These are phyloP conservation scores for Gallinago stenura DNA, from an alignment of 2,797 vertebrate species.

Conservation along the genomic window DNA sequence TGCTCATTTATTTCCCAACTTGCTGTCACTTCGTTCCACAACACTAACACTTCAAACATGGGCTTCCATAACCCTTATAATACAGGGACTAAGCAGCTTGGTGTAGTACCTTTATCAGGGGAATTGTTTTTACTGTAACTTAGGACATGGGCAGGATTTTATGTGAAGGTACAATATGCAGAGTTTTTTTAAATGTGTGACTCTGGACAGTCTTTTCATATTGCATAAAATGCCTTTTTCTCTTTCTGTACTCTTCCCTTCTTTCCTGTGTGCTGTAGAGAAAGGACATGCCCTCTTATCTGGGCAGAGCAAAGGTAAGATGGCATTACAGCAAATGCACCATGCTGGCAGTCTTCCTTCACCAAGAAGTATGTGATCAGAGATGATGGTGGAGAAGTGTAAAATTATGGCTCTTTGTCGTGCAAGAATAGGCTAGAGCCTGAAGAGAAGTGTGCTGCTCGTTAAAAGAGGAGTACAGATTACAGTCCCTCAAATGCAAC, in stretches of 20 bases:
- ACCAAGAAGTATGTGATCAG: not conserved
- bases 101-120: not conserved
- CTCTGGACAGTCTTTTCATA: not conserved
- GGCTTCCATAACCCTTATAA: not conserved
- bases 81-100: not conserved
- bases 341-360: not conserved
- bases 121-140: not conserved
- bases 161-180: not conserved
- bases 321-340: not conserved
- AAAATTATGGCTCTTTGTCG: not conserved
- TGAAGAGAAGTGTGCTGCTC: not conserved
- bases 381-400: not conserved
- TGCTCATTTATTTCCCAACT: slow-evolving; percentile 40
- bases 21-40: slow-evolving; percentile 29
- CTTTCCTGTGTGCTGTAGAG: accelerated
- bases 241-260: not conserved
- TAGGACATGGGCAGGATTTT: not conserved
- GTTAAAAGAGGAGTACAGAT: not conserved
- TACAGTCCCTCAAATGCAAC: not conserved
- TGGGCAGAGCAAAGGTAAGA: not conserved
- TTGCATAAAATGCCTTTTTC: not conserved
- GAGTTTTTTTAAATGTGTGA: not conserved
- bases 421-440: not conserved
- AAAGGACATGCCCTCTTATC: not conserved
- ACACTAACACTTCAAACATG: not conserved